Evolutionary conservation across 2,797 vertebrate genomes (phyloP).

Genomic region (Myotis findleyi): DNA sequence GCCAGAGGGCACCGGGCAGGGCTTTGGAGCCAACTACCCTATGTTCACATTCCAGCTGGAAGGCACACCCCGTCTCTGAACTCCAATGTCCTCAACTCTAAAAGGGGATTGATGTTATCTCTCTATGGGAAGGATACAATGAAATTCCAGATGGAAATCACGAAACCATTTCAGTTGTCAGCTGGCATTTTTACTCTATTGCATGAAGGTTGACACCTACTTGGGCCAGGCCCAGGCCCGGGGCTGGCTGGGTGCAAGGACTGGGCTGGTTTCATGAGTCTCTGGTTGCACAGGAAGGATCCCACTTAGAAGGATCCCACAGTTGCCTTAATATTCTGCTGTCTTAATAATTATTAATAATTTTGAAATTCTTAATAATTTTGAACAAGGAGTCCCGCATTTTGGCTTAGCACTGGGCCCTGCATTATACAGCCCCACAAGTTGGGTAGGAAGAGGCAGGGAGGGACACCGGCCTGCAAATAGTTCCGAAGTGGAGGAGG

Average conservation of each 20-base stretch:
- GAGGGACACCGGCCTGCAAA: not conserved
- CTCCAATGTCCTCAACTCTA: not conserved
- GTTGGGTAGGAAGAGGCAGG: not conserved
- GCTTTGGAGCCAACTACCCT: not conserved
- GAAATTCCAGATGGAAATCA: slow-evolving; percentile 53
- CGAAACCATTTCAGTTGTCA: not conserved
- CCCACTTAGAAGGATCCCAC: not conserved
- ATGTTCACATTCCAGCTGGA: not conserved
- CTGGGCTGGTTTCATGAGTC: not conserved
- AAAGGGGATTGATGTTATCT: not conserved
- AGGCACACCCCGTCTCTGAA: not conserved
- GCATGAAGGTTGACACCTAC: not conserved
- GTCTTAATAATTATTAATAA: not conserved
- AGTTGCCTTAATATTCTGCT: slow-evolving; percentile 1
- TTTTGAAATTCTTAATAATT: slow-evolving; percentile 35
- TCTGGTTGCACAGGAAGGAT: not conserved
- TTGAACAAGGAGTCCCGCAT: not conserved
- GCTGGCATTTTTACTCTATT: slow-evolving; percentile 31
- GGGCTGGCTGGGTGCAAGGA: not conserved
- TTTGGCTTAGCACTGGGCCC: slow-evolving; percentile 34
- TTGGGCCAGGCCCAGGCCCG: not conserved
- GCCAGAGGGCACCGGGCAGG: not conserved
- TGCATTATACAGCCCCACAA: not conserved
- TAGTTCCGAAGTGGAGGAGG: slow-evolving; percentile 2
- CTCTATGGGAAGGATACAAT: slow-evolving; percentile 2